Evolutionary conservation across 2,797 vertebrate genomes (phyloP).

Genomic region (Betta splendens): DNA sequence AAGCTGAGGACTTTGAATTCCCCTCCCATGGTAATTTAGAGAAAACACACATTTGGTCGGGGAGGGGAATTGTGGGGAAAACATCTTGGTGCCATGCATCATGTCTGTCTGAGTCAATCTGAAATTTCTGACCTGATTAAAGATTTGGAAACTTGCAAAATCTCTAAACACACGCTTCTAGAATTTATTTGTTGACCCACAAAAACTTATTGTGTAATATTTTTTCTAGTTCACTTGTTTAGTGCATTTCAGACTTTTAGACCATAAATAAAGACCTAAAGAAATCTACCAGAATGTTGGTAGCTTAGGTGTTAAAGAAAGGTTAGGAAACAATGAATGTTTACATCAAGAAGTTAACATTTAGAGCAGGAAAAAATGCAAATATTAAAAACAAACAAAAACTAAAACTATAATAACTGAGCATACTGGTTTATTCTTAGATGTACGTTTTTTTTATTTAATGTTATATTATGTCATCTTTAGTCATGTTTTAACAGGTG

Average conservation of each 20-base stretch:
- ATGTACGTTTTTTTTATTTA: too few relatives aligned
- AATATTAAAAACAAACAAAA: too few relatives aligned
- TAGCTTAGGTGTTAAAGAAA: not conserved
- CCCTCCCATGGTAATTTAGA: constrained; percentile 61
- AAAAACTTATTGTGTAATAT: not conserved
- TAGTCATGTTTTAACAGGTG: too few relatives aligned
- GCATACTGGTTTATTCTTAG: too few relatives aligned
- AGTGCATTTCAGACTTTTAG: too few relatives aligned
- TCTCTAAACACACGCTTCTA: constrained; percentile 2
- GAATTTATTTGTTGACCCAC: constrained; percentile 7
- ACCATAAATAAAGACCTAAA: too few relatives aligned
- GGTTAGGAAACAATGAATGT: too few relatives aligned
- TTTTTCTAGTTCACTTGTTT: not conserved
- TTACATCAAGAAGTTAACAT: not conserved
- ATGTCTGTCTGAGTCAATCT: constrained; percentile 14
- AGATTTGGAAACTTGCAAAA: constrained; percentile 14
- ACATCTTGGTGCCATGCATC: constrained; percentile 29
- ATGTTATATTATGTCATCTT: too few relatives aligned
- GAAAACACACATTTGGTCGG: constrained; percentile 49
- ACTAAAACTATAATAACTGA: too few relatives aligned
- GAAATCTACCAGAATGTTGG: not conserved
- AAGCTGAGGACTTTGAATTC: constrained; percentile 61
- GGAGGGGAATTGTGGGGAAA: constrained; percentile 39
- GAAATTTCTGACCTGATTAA: constrained; percentile 13
- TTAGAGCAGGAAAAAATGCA: not conserved